phyloP scores from a whole-genome alignment of 2,888 invertebrate species.

The Cinara cedri region DNA sequence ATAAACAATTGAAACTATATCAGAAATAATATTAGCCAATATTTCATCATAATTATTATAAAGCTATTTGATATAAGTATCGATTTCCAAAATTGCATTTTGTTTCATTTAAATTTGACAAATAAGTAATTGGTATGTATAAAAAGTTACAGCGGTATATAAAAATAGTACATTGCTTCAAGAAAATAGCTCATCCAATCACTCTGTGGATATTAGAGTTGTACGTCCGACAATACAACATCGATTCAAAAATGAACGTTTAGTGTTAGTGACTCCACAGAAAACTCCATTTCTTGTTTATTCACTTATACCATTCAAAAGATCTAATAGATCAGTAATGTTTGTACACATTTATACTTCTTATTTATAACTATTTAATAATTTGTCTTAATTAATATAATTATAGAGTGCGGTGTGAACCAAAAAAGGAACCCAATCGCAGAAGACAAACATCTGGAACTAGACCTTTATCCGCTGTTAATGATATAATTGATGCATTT shows the following conservation, averaged over 20 bases:
- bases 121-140: conserved; percentile 29
- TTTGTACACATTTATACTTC: conserved; percentile 34
- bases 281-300: conserved; percentile 84
- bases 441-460: conserved; percentile 82
- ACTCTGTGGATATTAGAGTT: conserved; percentile 63
- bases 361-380: conserved; percentile 51
- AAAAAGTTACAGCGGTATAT: conserved; percentile 39
- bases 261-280: conserved; percentile 79
- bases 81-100: neutral
- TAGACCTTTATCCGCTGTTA: conserved; percentile 81
- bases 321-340: conserved; percentile 46
- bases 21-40: too few relatives aligned
- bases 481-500: conserved; percentile 84
- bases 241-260: conserved; percentile 78
- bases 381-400: conserved; percentile 12
- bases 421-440: conserved; percentile 74
- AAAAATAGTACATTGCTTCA: conserved; percentile 36
- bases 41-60: too few relatives aligned
- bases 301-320: conserved; percentile 80
- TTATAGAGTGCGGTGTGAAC: conserved; percentile 52
- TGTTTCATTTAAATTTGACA: neutral
- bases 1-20: too few relatives aligned
- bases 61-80: neutral
- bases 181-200: conserved; percentile 42
- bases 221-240: conserved; percentile 69